phyloP scores from a whole-genome alignment of 2,113 vertebrate genomes.

The Monopterus albus region DNA sequence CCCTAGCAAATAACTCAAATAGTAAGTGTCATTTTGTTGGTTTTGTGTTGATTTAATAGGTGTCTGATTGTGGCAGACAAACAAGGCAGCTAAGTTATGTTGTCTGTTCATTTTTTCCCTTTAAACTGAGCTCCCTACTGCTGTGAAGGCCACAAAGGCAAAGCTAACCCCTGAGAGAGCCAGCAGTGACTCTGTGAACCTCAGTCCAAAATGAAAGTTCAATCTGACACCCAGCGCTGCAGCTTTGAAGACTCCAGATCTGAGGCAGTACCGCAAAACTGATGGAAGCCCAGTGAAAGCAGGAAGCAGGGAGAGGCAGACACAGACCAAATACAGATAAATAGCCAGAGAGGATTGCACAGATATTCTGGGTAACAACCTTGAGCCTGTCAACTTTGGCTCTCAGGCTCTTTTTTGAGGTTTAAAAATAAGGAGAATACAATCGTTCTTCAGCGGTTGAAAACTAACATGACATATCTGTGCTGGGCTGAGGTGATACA shows the following conservation, averaged over 20 bases:
- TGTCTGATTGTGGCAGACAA: background rate
- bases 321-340: slow-evolving; percentile 49
- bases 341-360: slow-evolving; percentile 49
- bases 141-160: slow-evolving; percentile 34
- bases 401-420: slow-evolving; percentile 6
- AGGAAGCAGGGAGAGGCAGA: slow-evolving; percentile 21
- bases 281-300: slow-evolving; percentile 31
- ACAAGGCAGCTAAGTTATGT: background rate
- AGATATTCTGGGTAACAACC: slow-evolving; percentile 53
- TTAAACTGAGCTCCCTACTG: slow-evolving; percentile 6
- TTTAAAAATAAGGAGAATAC: slow-evolving; percentile 33
- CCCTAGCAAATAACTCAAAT: too few relatives aligned
- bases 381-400: slow-evolving; percentile 44
- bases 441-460: slow-evolving; percentile 18
- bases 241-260: slow-evolving; percentile 50
- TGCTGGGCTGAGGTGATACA: slow-evolving; percentile 36
- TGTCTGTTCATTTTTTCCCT: background rate
- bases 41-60: background rate
- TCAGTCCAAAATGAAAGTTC: slow-evolving; percentile 51
- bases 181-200: slow-evolving; percentile 48
- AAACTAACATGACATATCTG: slow-evolving; percentile 62
- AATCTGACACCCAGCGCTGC: slow-evolving; percentile 33
- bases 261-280: slow-evolving; percentile 32
- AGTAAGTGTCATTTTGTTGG: too few relatives aligned
- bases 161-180: slow-evolving; percentile 15